These are phyloP conservation scores for Drosophila picticornis DNA, from an alignment of 2,888 invertebrate species.

Conservation along the genomic window DNA sequence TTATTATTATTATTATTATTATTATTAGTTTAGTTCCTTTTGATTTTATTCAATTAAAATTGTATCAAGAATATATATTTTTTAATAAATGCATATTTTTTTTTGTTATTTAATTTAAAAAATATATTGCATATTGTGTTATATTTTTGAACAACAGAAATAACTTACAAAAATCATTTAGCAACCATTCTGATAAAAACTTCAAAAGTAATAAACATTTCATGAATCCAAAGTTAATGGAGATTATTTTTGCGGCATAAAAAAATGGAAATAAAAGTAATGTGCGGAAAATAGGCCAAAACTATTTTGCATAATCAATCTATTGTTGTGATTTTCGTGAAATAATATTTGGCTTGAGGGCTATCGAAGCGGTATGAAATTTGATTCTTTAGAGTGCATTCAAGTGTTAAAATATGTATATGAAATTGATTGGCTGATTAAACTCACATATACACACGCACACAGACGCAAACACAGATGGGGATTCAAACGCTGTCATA, in stretches of 20 bases:
- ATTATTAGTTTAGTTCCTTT: rapidly evolving
- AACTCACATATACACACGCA: conserved; percentile 37
- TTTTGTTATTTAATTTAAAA: background rate
- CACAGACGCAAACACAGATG: conserved; percentile 1
- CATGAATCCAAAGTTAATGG: background rate
- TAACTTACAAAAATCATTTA: too few relatives aligned
- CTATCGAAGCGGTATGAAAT: conserved; percentile 42
- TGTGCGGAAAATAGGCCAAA: conserved; percentile 12
- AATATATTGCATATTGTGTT: background rate
- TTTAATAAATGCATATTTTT: background rate
- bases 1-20: background rate
- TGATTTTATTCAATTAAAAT: background rate
- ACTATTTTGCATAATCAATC: conserved; percentile 47
- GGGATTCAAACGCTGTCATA: conserved; percentile 27
- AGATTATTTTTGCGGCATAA: background rate
- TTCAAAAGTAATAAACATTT: background rate
- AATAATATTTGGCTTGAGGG: conserved; percentile 35
- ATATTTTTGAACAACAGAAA: background rate
- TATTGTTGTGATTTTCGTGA: conserved; percentile 27
- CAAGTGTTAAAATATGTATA: conserved; percentile 71
- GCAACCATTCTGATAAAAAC: background rate
- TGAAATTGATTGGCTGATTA: conserved; percentile 75
- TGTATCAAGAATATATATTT: background rate
- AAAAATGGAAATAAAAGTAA: background rate
- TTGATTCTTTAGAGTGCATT: conserved; percentile 60